Conservation (phyloP, 1,140 invertebrate genomes). For the Caenorhabditis brenneri region DNA sequence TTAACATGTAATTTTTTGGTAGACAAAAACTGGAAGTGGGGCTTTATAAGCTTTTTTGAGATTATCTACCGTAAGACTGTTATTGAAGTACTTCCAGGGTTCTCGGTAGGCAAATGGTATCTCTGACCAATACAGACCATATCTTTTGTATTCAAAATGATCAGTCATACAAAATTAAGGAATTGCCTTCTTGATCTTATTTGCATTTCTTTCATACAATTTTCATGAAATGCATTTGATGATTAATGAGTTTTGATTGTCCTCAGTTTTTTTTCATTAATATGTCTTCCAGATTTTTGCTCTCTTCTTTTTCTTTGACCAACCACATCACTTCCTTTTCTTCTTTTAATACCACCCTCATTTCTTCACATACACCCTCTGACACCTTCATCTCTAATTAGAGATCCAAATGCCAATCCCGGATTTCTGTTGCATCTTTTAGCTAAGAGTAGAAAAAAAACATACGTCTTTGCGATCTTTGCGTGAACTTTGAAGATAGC, state of each 20-base stretch:
- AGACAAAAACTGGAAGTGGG: neutral
- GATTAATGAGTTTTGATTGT: neutral
- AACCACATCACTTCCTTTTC: neutral
- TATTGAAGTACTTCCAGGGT: no score
- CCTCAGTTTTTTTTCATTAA: neutral
- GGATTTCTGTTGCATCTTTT: neutral
- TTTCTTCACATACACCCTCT: neutral
- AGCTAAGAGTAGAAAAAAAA: neutral
- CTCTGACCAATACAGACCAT: no score
- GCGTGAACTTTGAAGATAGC: slow-evolving; percentile 13
- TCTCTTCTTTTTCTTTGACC: neutral
- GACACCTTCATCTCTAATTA: neutral
- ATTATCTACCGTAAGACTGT: no score
- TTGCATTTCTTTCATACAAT: neutral
- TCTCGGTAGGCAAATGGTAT: no score
- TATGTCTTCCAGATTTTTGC: neutral
- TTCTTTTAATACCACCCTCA: neutral
- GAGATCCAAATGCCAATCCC: slow-evolving; percentile 1
- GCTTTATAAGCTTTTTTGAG: no score
- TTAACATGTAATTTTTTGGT: neutral
- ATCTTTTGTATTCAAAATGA: no score
- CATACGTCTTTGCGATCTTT: neutral
- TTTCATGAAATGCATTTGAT: neutral
- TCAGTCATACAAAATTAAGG: no score
- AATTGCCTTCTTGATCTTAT: neutral